These are phyloP conservation scores for Apaloderma vittatum DNA, from an alignment of 2,113 vertebrate genomes.

Conservation along the genomic window DNA sequence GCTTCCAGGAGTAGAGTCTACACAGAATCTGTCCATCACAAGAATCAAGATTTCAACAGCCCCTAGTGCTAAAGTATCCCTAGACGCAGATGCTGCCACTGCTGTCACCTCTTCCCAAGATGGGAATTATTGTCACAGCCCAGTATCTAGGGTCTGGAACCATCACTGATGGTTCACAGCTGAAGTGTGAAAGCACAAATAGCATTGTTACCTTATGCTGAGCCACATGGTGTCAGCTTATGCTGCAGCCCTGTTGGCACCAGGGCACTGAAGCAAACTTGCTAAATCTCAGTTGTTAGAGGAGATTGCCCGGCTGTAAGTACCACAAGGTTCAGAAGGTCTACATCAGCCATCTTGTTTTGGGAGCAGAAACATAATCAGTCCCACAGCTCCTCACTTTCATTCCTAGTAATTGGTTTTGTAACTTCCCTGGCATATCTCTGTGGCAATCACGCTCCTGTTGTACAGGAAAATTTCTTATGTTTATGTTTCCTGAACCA, in stretches of 20 bases:
- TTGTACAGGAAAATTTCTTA: not conserved
- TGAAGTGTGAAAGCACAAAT: conserved; percentile 42
- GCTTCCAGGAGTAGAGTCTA: not conserved
- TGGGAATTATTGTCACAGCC: not conserved
- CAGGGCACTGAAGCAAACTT: not conserved
- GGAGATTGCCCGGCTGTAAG: not conserved
- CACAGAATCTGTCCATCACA: not conserved
- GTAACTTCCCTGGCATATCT: not conserved
- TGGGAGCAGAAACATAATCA: not conserved
- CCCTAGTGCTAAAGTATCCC: not conserved
- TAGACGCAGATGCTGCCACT: not conserved
- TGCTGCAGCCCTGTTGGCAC: not conserved
- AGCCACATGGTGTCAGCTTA: conserved; percentile 20
- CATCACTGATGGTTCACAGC: not conserved
- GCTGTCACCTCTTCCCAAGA: not conserved
- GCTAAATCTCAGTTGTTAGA: conserved; percentile 4
- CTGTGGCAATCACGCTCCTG: not conserved
- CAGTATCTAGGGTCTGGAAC: not conserved
- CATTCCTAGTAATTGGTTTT: not conserved
- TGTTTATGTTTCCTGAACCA: not conserved
- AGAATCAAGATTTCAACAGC: not conserved
- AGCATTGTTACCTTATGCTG: conserved; percentile 14
- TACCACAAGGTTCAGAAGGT: not conserved
- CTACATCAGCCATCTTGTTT: not conserved
- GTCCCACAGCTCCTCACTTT: not conserved